Percentiles rank a stretch among this genome's conserved stretches.
Evolutionary conservation across 2,113 vertebrate species (phyloP).

Genomic region (Gymnogyps californianus): DNA sequence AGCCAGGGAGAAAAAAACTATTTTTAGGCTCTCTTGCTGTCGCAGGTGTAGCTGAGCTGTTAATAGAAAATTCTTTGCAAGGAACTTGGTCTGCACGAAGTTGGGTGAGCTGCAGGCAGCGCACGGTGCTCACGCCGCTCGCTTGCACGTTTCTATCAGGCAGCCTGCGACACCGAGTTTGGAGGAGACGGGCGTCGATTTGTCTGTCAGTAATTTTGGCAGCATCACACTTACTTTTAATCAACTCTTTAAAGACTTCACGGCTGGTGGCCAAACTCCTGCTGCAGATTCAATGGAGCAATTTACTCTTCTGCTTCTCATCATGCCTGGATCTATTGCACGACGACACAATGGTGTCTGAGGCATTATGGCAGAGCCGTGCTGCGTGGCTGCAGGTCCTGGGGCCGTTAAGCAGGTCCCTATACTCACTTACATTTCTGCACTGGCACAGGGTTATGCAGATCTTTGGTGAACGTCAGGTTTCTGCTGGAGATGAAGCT

Average conservation of each 20-base stretch:
- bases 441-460: background rate
- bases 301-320: background rate
- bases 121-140: rapidly evolving
- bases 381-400: background rate
- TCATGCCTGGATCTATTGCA: background rate
- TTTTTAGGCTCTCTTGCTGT: background rate
- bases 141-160: rapidly evolving
- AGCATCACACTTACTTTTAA: conserved; percentile 23
- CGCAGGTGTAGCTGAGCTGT: background rate
- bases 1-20: background rate
- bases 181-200: background rate
- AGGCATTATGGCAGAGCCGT: background rate
- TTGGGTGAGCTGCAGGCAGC: background rate
- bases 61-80: background rate
- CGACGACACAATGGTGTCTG: rapidly evolving
- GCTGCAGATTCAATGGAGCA: background rate
- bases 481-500: background rate
- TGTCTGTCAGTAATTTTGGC: background rate
- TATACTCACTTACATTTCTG: background rate
- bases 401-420: background rate
- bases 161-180: background rate
- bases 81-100: background rate
- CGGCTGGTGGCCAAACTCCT: background rate
- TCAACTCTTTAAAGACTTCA: background rate
- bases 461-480: background rate